Percentiles rank a stretch among this genome's conserved stretches.
Conservation (phyloP, 2,888 invertebrate genomes). For the Tipula confusa region DNA sequence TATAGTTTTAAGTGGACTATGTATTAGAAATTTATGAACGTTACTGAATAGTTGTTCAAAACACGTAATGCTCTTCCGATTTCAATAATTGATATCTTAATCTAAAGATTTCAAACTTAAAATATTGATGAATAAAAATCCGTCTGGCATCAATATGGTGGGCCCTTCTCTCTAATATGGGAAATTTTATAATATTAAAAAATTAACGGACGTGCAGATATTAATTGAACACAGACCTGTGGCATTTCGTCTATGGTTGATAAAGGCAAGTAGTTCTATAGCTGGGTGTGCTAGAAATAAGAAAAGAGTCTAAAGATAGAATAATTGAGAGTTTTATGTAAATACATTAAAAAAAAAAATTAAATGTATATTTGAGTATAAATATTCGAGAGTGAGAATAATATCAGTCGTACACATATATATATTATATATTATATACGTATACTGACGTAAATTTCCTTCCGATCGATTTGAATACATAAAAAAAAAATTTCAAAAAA, state of each 20-base stretch:
- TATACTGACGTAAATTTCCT: background rate
- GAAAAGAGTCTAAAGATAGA: conserved; percentile 20
- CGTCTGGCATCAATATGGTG: too few relatives aligned
- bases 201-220: background rate
- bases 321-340: conserved; percentile 3
- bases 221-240: conserved; percentile 16
- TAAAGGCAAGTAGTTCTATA: conserved; percentile 25
- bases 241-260: conserved; percentile 20
- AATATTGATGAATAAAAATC: too few relatives aligned
- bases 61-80: too few relatives aligned
- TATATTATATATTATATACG: background rate
- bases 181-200: background rate
- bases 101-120: too few relatives aligned
- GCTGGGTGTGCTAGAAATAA: conserved; percentile 20
- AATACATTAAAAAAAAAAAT: background rate
- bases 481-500: background rate
- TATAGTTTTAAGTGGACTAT: too few relatives aligned
- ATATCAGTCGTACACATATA: background rate
- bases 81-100: too few relatives aligned
- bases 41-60: too few relatives aligned
- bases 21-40: too few relatives aligned
- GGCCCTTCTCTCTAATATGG: too few relatives aligned
- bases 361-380: background rate
- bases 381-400: background rate
- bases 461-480: background rate